Evolutionary conservation across 2,888 invertebrate species (phyloP).

Genomic region (Scaeva pyrastri): DNA sequence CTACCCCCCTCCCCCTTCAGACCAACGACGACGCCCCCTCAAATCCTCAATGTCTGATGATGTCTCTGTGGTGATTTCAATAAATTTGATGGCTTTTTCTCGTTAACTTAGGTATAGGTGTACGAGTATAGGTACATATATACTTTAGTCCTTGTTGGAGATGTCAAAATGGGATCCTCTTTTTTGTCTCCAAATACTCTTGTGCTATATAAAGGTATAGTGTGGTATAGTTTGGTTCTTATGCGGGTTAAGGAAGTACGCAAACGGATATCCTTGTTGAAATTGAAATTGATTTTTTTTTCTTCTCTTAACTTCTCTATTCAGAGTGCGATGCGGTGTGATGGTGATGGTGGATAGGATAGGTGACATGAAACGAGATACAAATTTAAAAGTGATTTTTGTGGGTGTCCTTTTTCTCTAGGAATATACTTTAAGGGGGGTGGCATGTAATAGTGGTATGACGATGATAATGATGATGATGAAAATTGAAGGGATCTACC

Average conservation of each 20-base stretch:
- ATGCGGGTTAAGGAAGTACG: constrained; percentile 37
- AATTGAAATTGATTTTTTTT: constrained; percentile 74
- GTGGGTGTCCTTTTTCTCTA: constrained; percentile 17
- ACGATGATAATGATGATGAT: not conserved
- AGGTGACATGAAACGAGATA: constrained; percentile 12
- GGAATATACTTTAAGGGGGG: not conserved
- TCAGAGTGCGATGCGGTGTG: not conserved
- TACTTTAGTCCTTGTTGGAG: constrained; percentile 79
- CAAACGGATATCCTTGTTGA: constrained; percentile 67
- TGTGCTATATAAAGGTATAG: not conserved
- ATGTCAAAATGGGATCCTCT: constrained; percentile 58
- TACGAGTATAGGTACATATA: not conserved
- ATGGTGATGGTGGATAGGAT: not conserved
- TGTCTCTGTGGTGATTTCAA: constrained; percentile 81
- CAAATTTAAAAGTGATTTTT: constrained; percentile 54
- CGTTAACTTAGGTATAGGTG: not conserved
- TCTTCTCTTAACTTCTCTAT: not conserved
- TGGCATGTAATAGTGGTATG: no score
- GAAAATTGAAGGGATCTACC: constrained; percentile 7
- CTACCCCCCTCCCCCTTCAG: constrained; percentile 18
- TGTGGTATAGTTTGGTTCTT: not conserved
- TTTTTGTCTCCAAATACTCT: constrained; percentile 5
- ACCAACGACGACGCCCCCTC: no score
- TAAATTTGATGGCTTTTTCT: constrained; percentile 82
- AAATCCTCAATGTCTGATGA: constrained; percentile 26